Conservation (phyloP, 2,888 invertebrate species). For the Allygus modestus region DNA sequence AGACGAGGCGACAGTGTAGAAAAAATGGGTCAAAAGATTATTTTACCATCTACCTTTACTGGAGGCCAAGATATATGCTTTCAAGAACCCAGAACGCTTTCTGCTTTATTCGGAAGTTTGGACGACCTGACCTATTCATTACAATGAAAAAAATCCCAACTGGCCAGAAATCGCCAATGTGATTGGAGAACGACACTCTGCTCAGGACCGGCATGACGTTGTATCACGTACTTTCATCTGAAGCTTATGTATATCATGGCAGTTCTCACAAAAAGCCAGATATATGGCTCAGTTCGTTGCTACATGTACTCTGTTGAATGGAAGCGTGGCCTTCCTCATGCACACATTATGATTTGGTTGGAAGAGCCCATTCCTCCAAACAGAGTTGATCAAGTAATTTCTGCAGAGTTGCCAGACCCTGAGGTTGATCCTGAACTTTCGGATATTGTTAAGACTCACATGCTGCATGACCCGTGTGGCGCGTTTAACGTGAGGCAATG, state of each 20-base stretch:
- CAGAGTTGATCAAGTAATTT: slow-evolving; percentile 72
- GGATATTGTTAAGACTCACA: slow-evolving; percentile 71
- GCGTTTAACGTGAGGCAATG: slow-evolving; percentile 67
- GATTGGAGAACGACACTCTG: slow-evolving; percentile 62
- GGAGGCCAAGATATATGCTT: not conserved
- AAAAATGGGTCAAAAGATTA: not conserved
- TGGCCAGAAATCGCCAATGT: slow-evolving; percentile 69
- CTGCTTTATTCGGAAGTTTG: not conserved
- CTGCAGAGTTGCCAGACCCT: slow-evolving; percentile 72
- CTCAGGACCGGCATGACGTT: slow-evolving; percentile 66
- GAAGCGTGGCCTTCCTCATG: slow-evolving; percentile 10
- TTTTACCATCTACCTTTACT: not conserved
- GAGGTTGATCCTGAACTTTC: slow-evolving; percentile 68
- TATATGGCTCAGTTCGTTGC: slow-evolving; percentile 66
- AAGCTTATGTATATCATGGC: slow-evolving; percentile 58
- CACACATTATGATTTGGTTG: not conserved
- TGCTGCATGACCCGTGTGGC: slow-evolving; percentile 73
- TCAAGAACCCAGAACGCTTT: not conserved
- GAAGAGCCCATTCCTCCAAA: slow-evolving; percentile 69
- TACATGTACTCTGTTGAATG: slow-evolving; percentile 65
- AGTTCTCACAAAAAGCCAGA: slow-evolving; percentile 54
- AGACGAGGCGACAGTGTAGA: not conserved
- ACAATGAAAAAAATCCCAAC: slow-evolving; percentile 68
- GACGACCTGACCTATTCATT: not conserved
- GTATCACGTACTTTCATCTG: slow-evolving; percentile 64